Evolutionary conservation across 2,888 invertebrate genomes (phyloP).

Genomic region (Phymatocera aterrima): DNA sequence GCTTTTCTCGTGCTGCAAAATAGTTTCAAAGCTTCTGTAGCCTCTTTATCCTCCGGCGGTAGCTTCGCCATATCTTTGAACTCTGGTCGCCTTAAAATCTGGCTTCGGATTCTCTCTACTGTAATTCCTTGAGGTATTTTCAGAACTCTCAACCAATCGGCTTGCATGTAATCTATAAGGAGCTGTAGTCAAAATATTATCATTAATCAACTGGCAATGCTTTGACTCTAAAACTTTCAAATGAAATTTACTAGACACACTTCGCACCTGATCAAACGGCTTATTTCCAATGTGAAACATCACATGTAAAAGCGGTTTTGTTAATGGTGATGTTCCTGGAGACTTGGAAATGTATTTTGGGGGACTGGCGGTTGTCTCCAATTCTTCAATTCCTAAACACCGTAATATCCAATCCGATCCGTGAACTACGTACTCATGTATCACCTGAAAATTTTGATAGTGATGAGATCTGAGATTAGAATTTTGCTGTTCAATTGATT

Average conservation of each 20-base stretch:
- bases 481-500: not conserved
- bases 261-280: constrained; percentile 85
- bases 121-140: constrained; percentile 75
- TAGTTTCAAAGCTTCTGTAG: constrained; percentile 63
- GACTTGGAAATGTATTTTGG: constrained; percentile 66
- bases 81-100: constrained; percentile 76
- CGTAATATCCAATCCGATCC: constrained; percentile 83
- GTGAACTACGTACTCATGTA: constrained; percentile 83
- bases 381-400: constrained; percentile 71
- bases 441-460: constrained; percentile 75
- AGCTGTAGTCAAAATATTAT: constrained; percentile 69
- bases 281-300: constrained; percentile 89
- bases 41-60: constrained; percentile 62
- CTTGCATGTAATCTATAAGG: constrained; percentile 74
- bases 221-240: not conserved
- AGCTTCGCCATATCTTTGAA: constrained; percentile 72
- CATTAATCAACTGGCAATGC: not conserved
- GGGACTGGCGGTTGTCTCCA: constrained; percentile 62
- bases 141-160: constrained; percentile 76
- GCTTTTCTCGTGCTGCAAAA: constrained; percentile 58
- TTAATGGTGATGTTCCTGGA: constrained; percentile 60
- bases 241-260: constrained; percentile 20
- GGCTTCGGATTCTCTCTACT: constrained; percentile 74
- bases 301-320: constrained; percentile 79
- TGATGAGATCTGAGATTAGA: not conserved